Percentiles rank a stretch among this genome's conserved stretches.
These are phyloP conservation scores for Acanthurus lineatus DNA, from an alignment of 2,797 vertebrate species.

Conservation along the genomic window DNA sequence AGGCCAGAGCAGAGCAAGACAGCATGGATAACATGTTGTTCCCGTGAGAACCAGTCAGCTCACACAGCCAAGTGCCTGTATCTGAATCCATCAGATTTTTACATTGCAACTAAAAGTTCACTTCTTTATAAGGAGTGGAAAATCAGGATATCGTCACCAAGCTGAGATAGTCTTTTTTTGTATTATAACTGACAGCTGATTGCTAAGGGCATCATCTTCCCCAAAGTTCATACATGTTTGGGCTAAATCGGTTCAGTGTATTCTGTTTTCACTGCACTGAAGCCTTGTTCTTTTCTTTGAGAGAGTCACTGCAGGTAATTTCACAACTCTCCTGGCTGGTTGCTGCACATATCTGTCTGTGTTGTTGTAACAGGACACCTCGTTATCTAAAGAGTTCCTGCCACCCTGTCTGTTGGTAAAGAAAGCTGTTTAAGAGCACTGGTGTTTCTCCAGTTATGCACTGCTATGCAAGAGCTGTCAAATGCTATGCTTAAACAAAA, in stretches of 20 bases:
- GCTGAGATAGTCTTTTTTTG: background rate
- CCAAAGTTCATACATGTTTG: background rate
- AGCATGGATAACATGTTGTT: slow-evolving; percentile 56
- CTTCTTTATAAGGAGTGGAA: slow-evolving; percentile 49
- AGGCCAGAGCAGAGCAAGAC: slow-evolving; percentile 41
- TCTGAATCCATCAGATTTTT: slow-evolving; percentile 24
- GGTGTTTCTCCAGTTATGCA: slow-evolving; percentile 11
- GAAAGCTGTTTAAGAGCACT: slow-evolving; percentile 18
- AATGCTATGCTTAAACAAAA: slow-evolving; percentile 10
- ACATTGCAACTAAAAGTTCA: slow-evolving; percentile 17
- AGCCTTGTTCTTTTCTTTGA: background rate
- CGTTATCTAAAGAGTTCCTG: slow-evolving; percentile 11
- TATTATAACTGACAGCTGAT: background rate
- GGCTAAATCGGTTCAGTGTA: background rate
- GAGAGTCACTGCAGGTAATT: slow-evolving; percentile 19
- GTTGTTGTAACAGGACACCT: slow-evolving; percentile 34
- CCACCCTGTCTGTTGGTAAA: background rate
- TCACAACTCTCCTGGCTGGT: slow-evolving; percentile 27
- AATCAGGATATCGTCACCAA: slow-evolving; percentile 14
- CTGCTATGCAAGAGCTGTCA: slow-evolving; percentile 20
- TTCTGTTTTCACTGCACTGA: background rate
- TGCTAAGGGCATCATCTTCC: no score
- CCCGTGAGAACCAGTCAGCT: slow-evolving; percentile 65
- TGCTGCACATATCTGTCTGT: slow-evolving; percentile 25
- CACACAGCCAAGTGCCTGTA: slow-evolving; percentile 26